Percentiles rank a stretch among this genome's conserved stretches.
Evolutionary conservation across 1,140 invertebrate genomes (phyloP).

Genomic region (Listronotus oregonensis): DNA sequence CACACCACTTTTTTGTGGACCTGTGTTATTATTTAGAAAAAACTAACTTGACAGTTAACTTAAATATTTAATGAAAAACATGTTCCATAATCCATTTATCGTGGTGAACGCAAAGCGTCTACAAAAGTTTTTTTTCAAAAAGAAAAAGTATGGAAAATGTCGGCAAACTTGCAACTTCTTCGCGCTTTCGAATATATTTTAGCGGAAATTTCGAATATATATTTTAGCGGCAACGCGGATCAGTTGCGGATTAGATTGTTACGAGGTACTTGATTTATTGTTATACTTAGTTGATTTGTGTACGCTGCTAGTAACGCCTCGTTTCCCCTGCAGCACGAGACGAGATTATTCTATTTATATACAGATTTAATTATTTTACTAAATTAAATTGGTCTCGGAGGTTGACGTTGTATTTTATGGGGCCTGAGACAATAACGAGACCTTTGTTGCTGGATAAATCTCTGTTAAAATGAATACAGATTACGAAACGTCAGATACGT

Average conservation of each 20-base stretch:
- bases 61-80: too few relatives aligned
- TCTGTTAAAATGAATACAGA: constrained; percentile 18
- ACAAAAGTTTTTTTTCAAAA: too few relatives aligned
- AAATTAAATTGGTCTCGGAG: constrained; percentile 38
- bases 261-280: constrained; percentile 42
- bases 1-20: too few relatives aligned
- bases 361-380: constrained; percentile 40
- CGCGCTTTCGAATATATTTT: constrained; percentile 13
- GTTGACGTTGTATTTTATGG: constrained; percentile 28
- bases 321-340: constrained; percentile 23
- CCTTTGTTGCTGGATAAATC: constrained; percentile 21
- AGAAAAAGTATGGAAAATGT: too few relatives aligned
- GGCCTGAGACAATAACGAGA: constrained; percentile 8
- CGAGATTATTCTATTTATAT: constrained; percentile 42
- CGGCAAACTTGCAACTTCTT: not conserved
- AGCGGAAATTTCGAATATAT: constrained; percentile 30
- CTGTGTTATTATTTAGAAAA: too few relatives aligned
- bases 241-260: constrained; percentile 42
- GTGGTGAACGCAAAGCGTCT: too few relatives aligned
- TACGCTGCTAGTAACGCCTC: constrained; percentile 36
- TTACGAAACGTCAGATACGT: not conserved
- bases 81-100: too few relatives aligned
- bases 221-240: constrained; percentile 36
- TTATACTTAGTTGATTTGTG: constrained; percentile 44
- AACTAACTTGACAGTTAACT: too few relatives aligned